Evolutionary conservation across 2,113 vertebrate genomes (phyloP), one percentile per base, ranked within the genome.

Genomic region (Pterocles orientalis): DNA sequence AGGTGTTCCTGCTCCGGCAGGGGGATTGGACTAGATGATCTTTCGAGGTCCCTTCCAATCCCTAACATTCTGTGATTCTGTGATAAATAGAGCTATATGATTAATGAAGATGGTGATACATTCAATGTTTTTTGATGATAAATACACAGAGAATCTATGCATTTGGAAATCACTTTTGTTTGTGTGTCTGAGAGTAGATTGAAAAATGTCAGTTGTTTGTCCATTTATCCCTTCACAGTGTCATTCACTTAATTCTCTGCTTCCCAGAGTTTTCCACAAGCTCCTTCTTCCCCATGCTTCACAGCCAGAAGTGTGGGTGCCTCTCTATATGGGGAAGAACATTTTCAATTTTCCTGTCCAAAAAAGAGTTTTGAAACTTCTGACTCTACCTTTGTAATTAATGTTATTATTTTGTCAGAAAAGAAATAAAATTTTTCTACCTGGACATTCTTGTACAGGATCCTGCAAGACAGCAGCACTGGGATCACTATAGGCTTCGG

Each of bases 391-490:
- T 92, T 81, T 33, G 25, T 34, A 75, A 31, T 70, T 60, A 34
- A 29, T 75, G 34, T 51, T 61, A 57, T 13, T 34, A 83, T 34
- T n/a, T 66, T 80, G 33, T 43, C 7, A 7, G 58, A 82, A 75
- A 83, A 66, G 4, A 81, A 81, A 76, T 31, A 26, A 25, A 80
- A 16, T 36, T 61, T 56, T 94, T 96, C 90, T 93, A 98, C 98
- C 98, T 96, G 98, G 97, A 69, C 86, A 60, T 47, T 98, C 98
- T 68, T 98, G 97, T 18, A 99, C 76, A 4, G 98, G 98, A 18
- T 99, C 99, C 68, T 98, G 98, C 82, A 99, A 94, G 81, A 99
- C 89, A 3, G 97, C 98, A 13, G 97, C 94, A 14, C 97, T 53
- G 2, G 98, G 97, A 61, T 99, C 98, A 48, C 96, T 90, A 31